These are phyloP conservation scores for Microcaecilia unicolor DNA, from an alignment of 2,797 vertebrate species.

Conservation along the genomic window DNA sequence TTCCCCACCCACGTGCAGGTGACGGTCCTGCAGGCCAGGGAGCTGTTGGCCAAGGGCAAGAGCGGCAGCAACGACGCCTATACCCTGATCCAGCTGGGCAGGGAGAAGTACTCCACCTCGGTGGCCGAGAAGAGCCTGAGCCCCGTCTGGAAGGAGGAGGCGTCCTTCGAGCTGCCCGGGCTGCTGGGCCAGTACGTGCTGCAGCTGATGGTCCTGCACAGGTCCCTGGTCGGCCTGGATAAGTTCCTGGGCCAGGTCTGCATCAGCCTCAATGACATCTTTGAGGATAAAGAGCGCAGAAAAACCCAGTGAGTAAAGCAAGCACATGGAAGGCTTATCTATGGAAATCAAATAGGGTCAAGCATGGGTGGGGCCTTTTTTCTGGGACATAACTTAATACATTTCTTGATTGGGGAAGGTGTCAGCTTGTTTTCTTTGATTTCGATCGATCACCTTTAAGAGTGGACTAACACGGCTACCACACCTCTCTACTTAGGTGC, in stretches of 20 bases:
- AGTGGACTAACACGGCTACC: too few species aligned
- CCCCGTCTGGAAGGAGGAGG: conserved; percentile 90
- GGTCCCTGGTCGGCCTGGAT: conserved; percentile 92
- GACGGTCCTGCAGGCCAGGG: conserved; percentile 85
- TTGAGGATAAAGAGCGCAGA: conserved; percentile 86
- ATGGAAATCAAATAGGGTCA: too few species aligned
- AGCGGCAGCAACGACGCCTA: conserved; percentile 92
- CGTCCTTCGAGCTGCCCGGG: conserved; percentile 91
- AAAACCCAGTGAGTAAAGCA: conserved; percentile 97
- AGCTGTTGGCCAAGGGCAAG: conserved; percentile 90
- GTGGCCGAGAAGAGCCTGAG: conserved; percentile 90
- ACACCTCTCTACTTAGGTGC: too few species aligned
- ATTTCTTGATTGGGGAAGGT: too few species aligned
- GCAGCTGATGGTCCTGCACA: conserved; percentile 86
- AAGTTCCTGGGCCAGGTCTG: conserved; percentile 89
- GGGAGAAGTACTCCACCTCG: conserved; percentile 94
- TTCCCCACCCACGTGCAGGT: conserved; percentile 97
- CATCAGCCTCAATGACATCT: conserved; percentile 85
- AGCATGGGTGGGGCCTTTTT: too few species aligned
- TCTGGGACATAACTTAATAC: too few species aligned
- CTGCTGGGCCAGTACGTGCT: conserved; percentile 83
- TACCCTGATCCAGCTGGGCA: conserved; percentile 96
- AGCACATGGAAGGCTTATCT: too few species aligned
- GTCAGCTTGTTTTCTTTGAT: too few species aligned
- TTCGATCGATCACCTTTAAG: too few species aligned